These are phyloP conservation scores for Okapia johnstoni DNA, from an alignment of 2,113 vertebrate genomes.

Conservation along the genomic window DNA sequence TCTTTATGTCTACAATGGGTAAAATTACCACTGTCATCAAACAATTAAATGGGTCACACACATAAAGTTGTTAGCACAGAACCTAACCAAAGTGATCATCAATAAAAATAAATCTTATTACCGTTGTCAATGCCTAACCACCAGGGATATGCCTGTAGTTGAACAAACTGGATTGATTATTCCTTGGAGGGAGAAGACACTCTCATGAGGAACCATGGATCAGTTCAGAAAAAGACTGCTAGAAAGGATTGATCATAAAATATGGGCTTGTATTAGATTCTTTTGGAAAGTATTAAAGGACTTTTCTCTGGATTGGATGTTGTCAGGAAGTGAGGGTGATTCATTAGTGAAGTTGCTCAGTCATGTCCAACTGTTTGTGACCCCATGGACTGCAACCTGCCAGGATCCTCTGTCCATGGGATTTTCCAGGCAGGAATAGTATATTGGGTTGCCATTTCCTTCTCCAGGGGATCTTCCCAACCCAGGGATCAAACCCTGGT, in stretches of 20 bases:
- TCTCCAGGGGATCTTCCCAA: not conserved
- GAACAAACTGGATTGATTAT: not conserved
- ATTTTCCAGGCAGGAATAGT: not conserved
- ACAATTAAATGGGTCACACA: not conserved
- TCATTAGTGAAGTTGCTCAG: not conserved
- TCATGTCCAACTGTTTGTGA: not conserved
- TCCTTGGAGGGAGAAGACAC: not conserved
- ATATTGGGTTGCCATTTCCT: not conserved
- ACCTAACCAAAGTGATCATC: not conserved
- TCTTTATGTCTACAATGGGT: not conserved
- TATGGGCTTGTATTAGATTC: not conserved
- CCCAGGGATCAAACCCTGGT: not conserved
- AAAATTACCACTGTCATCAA: not conserved
- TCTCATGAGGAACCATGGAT: not conserved
- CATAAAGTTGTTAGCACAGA: not conserved
- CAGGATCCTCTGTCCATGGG: not conserved
- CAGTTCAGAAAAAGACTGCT: not conserved
- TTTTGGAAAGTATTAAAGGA: not conserved
- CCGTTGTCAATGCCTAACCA: not conserved
- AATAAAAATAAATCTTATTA: not conserved
- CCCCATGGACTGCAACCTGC: not conserved
- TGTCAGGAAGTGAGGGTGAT: not conserved
- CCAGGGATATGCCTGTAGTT: not conserved
- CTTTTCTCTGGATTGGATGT: not conserved
- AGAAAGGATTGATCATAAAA: not conserved